A percentile compares a stretch with the other conserved stretches of the same genome.
Conservation (phyloP, 2,797 vertebrate genomes). For the Rhynchonycteris naso region DNA sequence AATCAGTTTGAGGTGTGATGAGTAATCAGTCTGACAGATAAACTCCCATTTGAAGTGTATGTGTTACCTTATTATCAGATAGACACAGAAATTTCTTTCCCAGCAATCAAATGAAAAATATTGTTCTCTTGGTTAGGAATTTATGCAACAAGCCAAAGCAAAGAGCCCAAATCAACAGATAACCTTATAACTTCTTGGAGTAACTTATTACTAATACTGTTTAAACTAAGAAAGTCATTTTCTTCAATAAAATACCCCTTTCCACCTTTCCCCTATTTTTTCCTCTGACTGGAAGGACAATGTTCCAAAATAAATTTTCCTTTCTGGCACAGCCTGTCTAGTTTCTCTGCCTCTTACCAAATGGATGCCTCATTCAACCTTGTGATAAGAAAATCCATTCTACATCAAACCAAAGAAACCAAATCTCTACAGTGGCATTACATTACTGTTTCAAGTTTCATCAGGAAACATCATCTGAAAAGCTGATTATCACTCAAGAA, state of each 20-base stretch:
- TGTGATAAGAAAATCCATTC: background rate
- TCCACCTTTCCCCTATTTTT: background rate
- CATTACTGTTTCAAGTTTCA: background rate
- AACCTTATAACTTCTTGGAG: background rate
- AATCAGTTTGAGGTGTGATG: background rate
- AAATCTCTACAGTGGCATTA: background rate
- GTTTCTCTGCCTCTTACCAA: background rate
- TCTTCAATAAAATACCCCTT: background rate
- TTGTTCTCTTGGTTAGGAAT: background rate
- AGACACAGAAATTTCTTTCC: background rate
- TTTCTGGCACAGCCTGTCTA: background rate
- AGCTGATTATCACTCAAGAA: conserved; percentile 34
- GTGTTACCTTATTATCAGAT: background rate
- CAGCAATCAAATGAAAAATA: background rate
- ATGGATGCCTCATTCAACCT: background rate
- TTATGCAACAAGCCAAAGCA: background rate
- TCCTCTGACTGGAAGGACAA: background rate
- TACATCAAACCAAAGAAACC: background rate
- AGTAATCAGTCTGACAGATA: background rate
- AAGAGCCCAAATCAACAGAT: background rate
- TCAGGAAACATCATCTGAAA: conserved; percentile 2
- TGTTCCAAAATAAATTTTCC: conserved; percentile 27
- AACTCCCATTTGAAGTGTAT: background rate
- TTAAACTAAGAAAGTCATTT: conserved; percentile 45
- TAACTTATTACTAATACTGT: background rate